Conservation (phyloP, 2,888 invertebrate species). For the Perizoma flavofasciatum region DNA sequence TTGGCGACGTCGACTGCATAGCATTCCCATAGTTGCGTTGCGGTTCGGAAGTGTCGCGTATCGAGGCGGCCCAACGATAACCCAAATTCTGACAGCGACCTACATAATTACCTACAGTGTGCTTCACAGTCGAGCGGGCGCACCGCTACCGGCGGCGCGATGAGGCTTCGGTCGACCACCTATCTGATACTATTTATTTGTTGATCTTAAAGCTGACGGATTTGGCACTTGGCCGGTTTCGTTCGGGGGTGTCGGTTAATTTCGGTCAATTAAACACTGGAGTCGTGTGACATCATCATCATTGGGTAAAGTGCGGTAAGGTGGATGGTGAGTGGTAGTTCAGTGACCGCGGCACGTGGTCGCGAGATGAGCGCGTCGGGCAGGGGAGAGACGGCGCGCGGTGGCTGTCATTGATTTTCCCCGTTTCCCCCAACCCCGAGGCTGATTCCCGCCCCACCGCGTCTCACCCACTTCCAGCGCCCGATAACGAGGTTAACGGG, state of each 20-base stretch:
- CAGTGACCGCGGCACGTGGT: conserved; percentile 82
- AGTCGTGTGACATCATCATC: conserved; percentile 22
- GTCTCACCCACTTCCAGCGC: conserved; percentile 84
- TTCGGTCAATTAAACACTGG: conserved; percentile 34
- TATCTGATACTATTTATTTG: conserved; percentile 52
- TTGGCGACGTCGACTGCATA: conserved; percentile 67
- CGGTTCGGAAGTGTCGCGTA: conserved; percentile 76
- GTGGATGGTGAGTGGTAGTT: conserved; percentile 52
- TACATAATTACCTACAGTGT: conserved; percentile 67
- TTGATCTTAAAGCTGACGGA: conserved; percentile 46
- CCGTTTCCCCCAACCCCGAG: conserved; percentile 69
- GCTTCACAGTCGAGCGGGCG: conserved; percentile 65
- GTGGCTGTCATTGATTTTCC: conserved; percentile 84
- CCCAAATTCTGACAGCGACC: conserved; percentile 80
- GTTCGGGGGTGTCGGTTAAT: conserved; percentile 33
- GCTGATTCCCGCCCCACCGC: conserved; percentile 73
- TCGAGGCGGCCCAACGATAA: conserved; percentile 78
- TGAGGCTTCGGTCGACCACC: conserved; percentile 50
- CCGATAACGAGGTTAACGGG: conserved; percentile 85
- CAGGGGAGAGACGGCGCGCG: conserved; percentile 81
- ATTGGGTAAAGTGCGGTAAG: conserved; percentile 36
- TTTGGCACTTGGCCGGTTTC: conserved; percentile 32
- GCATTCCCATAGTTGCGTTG: conserved; percentile 65
- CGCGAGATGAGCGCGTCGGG: conserved; percentile 81
- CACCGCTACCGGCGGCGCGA: conserved; percentile 42